Evolutionary conservation across 2,888 invertebrate genomes (phyloP).

Genomic region (Zele albiditarsus): DNA sequence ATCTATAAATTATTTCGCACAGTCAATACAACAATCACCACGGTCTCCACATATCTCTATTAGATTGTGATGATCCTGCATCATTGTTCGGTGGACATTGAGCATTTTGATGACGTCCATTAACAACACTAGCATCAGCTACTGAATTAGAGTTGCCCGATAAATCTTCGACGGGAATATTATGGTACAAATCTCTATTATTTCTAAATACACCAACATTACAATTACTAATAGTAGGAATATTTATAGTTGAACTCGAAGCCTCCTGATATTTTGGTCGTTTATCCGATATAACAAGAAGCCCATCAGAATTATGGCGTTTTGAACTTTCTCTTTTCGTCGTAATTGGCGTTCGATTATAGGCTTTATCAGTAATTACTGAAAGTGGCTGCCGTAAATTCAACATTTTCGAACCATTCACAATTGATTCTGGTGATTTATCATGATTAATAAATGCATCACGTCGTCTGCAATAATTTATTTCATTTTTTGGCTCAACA

Average conservation of each 20-base stretch:
- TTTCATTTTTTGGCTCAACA: slow-evolving; percentile 55
- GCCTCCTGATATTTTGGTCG: slow-evolving; percentile 64
- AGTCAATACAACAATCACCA: slow-evolving; percentile 69
- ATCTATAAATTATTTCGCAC: too few species aligned
- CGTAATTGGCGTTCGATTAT: slow-evolving; percentile 58
- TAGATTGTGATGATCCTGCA: slow-evolving; percentile 62
- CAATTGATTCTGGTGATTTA: background rate
- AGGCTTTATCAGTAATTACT: slow-evolving; percentile 69
- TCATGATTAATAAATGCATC: slow-evolving; percentile 46
- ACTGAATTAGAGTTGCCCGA: slow-evolving; percentile 51
- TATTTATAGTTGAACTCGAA: slow-evolving; percentile 57
- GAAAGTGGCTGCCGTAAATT: slow-evolving; percentile 66
- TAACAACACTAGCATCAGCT: slow-evolving; percentile 39
- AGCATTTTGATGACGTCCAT: slow-evolving; percentile 44
- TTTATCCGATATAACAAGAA: slow-evolving; percentile 66
- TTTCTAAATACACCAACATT: background rate
- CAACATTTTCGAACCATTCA: slow-evolving; percentile 43
- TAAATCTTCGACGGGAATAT: slow-evolving; percentile 55
- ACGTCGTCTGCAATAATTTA: slow-evolving; percentile 37
- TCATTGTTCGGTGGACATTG: slow-evolving; percentile 42
- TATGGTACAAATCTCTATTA: slow-evolving; percentile 50
- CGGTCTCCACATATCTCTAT: slow-evolving; percentile 77
- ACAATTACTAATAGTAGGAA: slow-evolving; percentile 44
- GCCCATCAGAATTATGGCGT: slow-evolving; percentile 65
- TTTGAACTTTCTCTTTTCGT: slow-evolving; percentile 60